Evolutionary conservation across 2,797 vertebrate genomes (phyloP).

Genomic region (Neostethus bicornis): DNA sequence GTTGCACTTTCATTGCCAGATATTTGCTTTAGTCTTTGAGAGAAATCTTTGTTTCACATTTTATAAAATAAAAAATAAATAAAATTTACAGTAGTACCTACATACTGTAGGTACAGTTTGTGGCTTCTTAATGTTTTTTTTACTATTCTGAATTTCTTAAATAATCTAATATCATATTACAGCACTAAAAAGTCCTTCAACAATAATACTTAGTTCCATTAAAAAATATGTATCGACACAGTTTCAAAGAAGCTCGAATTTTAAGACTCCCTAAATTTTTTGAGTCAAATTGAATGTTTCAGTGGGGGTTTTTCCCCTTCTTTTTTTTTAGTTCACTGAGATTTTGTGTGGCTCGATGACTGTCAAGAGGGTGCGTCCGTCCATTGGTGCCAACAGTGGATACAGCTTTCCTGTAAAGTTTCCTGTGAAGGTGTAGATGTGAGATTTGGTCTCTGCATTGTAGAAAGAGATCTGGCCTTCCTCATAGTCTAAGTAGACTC

Average conservation of each 20-base stretch:
- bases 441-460: slow-evolving; percentile 74
- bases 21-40: neutral
- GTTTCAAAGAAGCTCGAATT: neutral
- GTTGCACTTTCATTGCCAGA: neutral
- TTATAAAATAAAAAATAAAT: neutral
- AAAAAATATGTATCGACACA: too few species aligned
- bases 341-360: slow-evolving; percentile 44
- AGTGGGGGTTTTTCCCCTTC: neutral
- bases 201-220: too few species aligned
- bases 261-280: neutral
- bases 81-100: too few species aligned
- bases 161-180: too few species aligned
- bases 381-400: slow-evolving; percentile 77
- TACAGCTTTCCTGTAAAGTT: slow-evolving; percentile 77
- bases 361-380: slow-evolving; percentile 73
- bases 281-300: neutral
- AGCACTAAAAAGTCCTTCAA: too few species aligned
- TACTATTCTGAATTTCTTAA: neutral
- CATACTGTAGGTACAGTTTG: neutral
- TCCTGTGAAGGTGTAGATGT: slow-evolving; percentile 81
- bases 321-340: neutral
- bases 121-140: neutral
- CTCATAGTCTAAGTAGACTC: slow-evolving; percentile 80
- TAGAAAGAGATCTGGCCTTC: slow-evolving; percentile 85
- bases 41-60: neutral